Base-by-base conservation (phyloP, 2,113 vertebrate genomes). In the Prochilodus magdalenae region DNA sequence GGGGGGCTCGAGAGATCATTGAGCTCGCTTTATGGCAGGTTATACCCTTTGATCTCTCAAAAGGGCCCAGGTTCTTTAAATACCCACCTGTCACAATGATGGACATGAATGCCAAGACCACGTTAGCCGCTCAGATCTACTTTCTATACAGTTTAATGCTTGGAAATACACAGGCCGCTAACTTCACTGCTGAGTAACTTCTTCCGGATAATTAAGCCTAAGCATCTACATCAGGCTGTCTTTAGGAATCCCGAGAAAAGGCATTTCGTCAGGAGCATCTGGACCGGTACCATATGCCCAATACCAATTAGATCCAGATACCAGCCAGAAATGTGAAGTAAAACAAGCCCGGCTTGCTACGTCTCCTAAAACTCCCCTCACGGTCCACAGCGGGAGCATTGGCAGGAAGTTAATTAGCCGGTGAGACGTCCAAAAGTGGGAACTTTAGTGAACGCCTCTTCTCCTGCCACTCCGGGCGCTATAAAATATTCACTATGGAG, bases 351-450 rank as follows among this genome's bases (percentile, higher is more conserved):
- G 22, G 22, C n/a, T 60, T 24, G 22, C 57, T 71, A 44, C n/a
- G 70, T 13, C 4, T 36, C 4, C 49, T 30, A 72, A 30, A 20
- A 29, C 33, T 3, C 60, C 53, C 47, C 65, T 60, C 24, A 1
- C 57, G 10, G 10, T 60, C 57, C 57, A 60, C 57, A 60, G 57
- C 1, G 57, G 57, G 24, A 60, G 22, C 11, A 26, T 13, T 13
- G 10, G 57, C n/a, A 22, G 33, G 51, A 26, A 57, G 55, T 69
- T 36, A 51, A 73, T 80, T 62, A 29, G 24, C 30, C 4, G 44
- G 29, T 3, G 72, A 80, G 66, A 79, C 22, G 71, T 80, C 29
- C 69, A 80, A 62, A 36, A 59, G 53, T 55, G 53, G 51, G 24
- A 60, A 60, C 57, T 60, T 60, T 60, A 1, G 60, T 13, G 29